Percentiles rank a stretch among this genome's conserved stretches.
These are phyloP conservation scores for Lipophrys pholis DNA, from an alignment of 2,113 vertebrate genomes.

Conservation along the genomic window DNA sequence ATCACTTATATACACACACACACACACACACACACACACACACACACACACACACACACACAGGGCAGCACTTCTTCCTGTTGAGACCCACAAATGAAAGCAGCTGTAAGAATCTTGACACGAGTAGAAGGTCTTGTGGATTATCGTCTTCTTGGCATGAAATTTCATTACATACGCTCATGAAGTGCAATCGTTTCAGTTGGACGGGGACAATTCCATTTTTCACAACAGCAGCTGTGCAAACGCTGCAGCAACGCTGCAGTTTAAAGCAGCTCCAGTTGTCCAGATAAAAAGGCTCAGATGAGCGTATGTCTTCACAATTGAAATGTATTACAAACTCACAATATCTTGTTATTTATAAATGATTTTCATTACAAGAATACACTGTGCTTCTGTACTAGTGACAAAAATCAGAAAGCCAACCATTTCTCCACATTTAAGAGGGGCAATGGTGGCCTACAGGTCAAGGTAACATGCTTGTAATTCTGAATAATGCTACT, in stretches of 20 bases:
- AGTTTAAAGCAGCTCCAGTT: neutral
- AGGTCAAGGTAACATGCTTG: no score
- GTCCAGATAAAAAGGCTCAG: no score
- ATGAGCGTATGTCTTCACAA: no score
- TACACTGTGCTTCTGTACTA: no score
- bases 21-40: neutral
- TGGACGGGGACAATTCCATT: neutral
- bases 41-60: neutral
- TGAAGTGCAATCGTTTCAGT: neutral
- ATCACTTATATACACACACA: neutral
- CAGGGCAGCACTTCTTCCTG: neutral
- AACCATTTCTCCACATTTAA: neutral
- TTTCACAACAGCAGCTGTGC: conserved; percentile 21
- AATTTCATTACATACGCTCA: no score
- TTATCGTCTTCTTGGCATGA: neutral
- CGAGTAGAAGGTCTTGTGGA: neutral
- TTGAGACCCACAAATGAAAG: neutral
- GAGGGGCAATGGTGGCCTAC: no score
- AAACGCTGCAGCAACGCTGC: neutral
- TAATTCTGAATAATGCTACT: no score
- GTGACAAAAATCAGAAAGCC: no score
- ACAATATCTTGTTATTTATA: no score
- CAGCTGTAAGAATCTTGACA: neutral
- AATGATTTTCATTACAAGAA: no score
- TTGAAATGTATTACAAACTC: no score